A percentile compares a stretch with the other conserved stretches of the same genome.
Conservation (phyloP, 2,888 invertebrate genomes). For the Dynastes tityus region DNA sequence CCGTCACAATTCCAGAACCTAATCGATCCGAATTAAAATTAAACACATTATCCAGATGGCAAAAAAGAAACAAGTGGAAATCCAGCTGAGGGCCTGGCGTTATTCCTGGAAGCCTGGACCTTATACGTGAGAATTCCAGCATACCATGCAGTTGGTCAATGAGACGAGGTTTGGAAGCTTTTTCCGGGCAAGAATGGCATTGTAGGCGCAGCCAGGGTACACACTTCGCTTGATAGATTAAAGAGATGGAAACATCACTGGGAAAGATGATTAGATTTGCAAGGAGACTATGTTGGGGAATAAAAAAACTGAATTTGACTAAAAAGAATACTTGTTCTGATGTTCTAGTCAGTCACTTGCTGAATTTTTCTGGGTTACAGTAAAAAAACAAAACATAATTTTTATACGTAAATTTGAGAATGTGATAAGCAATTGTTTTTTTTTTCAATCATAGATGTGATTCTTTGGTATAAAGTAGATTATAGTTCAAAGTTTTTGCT, state of each 20-base stretch:
- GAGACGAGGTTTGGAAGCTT: background rate
- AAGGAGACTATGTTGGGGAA: too few species aligned
- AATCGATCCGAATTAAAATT: background rate
- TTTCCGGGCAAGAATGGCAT: background rate
- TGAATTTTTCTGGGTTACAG: too few species aligned
- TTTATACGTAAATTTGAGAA: too few species aligned
- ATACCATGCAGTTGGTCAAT: background rate
- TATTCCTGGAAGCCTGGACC: background rate
- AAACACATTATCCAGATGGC: background rate
- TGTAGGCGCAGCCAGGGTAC: background rate
- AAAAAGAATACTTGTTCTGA: too few species aligned
- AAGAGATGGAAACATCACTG: background rate
- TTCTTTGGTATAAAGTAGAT: too few species aligned
- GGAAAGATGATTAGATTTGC: too few species aligned
- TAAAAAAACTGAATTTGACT: too few species aligned
- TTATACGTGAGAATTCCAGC: background rate
- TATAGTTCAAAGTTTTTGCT: too few species aligned
- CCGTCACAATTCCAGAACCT: background rate
- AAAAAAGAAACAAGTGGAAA: background rate
- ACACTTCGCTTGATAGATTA: background rate
- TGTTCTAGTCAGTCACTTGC: too few species aligned
- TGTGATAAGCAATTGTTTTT: too few species aligned
- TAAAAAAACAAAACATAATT: too few species aligned
- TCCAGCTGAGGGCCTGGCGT: background rate
- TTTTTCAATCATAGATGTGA: too few species aligned